These are phyloP conservation scores for Pachycephus smyrnensis DNA, from an alignment of 2,888 invertebrate genomes.

Conservation along the genomic window DNA sequence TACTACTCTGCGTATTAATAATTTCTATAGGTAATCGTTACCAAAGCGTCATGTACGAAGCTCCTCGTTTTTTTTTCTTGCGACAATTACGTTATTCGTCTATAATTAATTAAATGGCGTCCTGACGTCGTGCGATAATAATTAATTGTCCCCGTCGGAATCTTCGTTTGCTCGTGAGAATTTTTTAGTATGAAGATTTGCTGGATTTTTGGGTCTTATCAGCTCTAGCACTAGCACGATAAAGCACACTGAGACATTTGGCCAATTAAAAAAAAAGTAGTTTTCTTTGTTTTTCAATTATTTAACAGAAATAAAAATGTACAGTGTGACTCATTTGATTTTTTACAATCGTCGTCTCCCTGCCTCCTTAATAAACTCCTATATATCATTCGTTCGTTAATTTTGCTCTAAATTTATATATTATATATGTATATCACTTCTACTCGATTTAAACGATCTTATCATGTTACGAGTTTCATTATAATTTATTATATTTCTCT, in stretches of 20 bases:
- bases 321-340: not conserved
- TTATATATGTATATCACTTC: slow-evolving; percentile 22
- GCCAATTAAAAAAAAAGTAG: not conserved
- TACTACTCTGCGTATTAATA: not conserved
- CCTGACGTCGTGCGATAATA: not conserved
- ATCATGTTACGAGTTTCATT: not conserved
- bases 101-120: not conserved
- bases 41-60: not conserved
- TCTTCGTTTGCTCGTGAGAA: not conserved
- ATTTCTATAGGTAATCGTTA: not conserved
- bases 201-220: slow-evolving; percentile 4
- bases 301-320: not conserved
- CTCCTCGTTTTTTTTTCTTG: not conserved
- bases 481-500: slow-evolving; percentile 23
- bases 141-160: not conserved
- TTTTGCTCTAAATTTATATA: slow-evolving; percentile 26
- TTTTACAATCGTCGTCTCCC: not conserved
- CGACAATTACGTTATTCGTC: not conserved
- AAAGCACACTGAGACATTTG: slow-evolving; percentile 6
- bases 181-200: not conserved
- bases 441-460: slow-evolving; percentile 2
- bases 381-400: not conserved
- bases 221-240: not conserved
- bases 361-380: not conserved
- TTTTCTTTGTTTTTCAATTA: not conserved